Evolutionary conservation across 2,113 vertebrate genomes (phyloP).

Genomic region (Nymphicus hollandicus): DNA sequence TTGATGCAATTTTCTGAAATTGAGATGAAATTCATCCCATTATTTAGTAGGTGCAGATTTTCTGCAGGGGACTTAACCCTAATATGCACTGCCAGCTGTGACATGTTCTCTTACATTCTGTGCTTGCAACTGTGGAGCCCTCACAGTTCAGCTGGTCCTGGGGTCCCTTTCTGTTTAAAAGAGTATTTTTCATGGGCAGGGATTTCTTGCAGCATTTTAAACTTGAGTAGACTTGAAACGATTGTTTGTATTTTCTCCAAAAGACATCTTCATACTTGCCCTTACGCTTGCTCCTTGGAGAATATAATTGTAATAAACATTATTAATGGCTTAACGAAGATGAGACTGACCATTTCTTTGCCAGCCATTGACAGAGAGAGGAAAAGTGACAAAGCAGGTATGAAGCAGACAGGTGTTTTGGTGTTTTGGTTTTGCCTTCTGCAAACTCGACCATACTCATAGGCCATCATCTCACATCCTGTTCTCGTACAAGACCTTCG

Average conservation of each 20-base stretch:
- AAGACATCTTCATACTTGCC: background rate
- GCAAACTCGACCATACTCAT: background rate
- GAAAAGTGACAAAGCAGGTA: background rate
- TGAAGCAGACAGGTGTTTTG: background rate
- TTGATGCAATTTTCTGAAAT: background rate
- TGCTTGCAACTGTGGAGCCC: background rate
- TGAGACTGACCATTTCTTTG: background rate
- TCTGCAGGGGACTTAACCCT: background rate
- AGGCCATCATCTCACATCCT: background rate
- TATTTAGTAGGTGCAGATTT: background rate
- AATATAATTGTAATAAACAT: background rate
- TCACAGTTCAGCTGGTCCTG: background rate
- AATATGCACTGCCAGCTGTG: background rate
- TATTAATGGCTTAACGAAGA: background rate
- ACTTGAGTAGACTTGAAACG: background rate
- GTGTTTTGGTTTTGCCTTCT: background rate
- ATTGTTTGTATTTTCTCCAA: background rate
- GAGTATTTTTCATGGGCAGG: background rate
- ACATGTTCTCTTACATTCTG: fast-evolving
- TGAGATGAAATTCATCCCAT: background rate
- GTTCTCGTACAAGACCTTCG: background rate
- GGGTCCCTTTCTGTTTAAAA: background rate
- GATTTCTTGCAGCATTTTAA: background rate
- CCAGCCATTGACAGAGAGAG: background rate
- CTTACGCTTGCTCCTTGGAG: background rate